A percentile compares a stretch with the other conserved stretches of the same genome.
Evolutionary conservation across 2,113 vertebrate species (phyloP).

Genomic region (Hyperopisus bebe): DNA sequence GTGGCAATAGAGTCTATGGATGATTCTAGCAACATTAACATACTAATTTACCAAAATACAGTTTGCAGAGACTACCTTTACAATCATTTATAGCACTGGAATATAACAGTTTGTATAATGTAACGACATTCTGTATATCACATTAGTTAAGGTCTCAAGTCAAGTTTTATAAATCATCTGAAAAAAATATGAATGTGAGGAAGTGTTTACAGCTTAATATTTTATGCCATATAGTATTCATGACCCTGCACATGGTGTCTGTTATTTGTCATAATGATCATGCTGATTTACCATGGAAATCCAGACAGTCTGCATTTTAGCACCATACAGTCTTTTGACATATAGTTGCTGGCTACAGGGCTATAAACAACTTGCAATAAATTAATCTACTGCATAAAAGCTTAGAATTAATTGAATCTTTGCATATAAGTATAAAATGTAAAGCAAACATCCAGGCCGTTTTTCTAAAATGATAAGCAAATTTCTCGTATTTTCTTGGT

Average conservation of each 20-base stretch:
- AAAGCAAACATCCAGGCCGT: conserved; percentile 29
- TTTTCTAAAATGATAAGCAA: not conserved
- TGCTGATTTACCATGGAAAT: conserved; percentile 10
- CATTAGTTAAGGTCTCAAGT: not conserved
- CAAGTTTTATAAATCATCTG: not conserved
- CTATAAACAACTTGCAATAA: not conserved
- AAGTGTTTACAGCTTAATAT: not conserved
- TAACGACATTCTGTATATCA: not conserved
- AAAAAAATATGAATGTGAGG: not conserved
- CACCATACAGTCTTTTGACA: not conserved
- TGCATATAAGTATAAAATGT: conserved; percentile 24
- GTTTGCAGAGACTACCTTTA: not conserved
- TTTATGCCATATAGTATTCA: not conserved
- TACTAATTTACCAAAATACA: not conserved
- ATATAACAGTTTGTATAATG: not conserved
- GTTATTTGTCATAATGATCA: not conserved
- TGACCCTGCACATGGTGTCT: not conserved
- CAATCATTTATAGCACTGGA: not conserved
- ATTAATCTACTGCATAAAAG: conserved; percentile 4
- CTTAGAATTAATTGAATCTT: conserved; percentile 24
- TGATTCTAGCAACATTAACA: not conserved
- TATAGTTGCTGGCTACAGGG: not conserved
- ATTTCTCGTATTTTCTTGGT: not conserved
- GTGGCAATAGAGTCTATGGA: not conserved
- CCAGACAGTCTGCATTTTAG: conserved; percentile 8